Evolutionary conservation across 2,888 invertebrate species (phyloP).

Genomic region (Silvanus unidentatus): DNA sequence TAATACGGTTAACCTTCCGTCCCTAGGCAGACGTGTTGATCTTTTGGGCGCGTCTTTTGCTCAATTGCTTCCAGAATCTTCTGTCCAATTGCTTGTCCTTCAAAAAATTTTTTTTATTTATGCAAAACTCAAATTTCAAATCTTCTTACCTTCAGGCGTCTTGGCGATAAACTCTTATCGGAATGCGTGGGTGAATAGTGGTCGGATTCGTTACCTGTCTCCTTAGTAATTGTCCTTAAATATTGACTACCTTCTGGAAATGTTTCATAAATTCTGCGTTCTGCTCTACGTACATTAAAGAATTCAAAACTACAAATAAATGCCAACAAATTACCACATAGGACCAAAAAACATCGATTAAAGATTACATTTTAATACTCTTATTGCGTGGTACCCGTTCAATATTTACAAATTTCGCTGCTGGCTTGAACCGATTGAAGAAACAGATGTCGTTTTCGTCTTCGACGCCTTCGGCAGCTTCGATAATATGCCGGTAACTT

Average conservation of each 20-base stretch:
- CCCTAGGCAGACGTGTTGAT: constrained; percentile 32
- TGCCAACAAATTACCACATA: too few species aligned
- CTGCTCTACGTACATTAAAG: constrained; percentile 47
- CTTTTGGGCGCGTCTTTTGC: constrained; percentile 54
- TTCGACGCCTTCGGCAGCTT: constrained; percentile 34
- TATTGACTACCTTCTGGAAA: constrained; percentile 45
- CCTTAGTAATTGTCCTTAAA: constrained; percentile 42
- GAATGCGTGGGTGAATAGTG: constrained; percentile 43
- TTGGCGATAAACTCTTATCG: constrained; percentile 52
- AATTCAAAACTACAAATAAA: constrained; percentile 46
- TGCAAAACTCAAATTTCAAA: too few species aligned
- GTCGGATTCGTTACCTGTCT: constrained; percentile 36
- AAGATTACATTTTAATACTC: constrained; percentile 40
- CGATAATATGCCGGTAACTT: constrained; percentile 45
- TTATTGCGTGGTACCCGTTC: constrained; percentile 40
- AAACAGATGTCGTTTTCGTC: constrained; percentile 28
- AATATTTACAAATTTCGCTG: constrained; percentile 43
- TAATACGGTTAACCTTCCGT: constrained; percentile 1
- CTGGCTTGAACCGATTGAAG: constrained; percentile 43
- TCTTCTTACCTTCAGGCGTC: constrained; percentile 51
- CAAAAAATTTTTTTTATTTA: constrained; percentile 27
- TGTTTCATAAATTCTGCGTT: constrained; percentile 46
- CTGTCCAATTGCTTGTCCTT: constrained; percentile 73
- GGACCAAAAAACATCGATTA: too few species aligned
- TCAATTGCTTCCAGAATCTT: constrained; percentile 75